These are phyloP conservation scores for Phoenicopterus ruber DNA, from an alignment of 2,113 vertebrate species.

Conservation along the genomic window DNA sequence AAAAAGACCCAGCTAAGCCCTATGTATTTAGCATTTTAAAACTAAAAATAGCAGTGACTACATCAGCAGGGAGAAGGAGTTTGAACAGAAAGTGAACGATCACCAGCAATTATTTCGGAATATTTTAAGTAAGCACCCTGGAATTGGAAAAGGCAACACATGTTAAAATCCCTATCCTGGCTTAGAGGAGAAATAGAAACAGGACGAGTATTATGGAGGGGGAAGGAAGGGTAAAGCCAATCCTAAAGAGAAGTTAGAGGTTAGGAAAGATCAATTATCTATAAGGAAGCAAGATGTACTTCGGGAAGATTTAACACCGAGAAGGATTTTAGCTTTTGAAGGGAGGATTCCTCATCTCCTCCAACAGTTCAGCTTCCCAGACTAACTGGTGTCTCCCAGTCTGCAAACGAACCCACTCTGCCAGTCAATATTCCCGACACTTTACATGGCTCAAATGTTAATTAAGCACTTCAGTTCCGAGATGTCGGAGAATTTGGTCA, in stretches of 20 bases:
- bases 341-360: neutral
- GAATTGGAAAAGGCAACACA: neutral
- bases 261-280: neutral
- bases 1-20: slow-evolving; percentile 21
- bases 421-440: neutral
- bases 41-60: slow-evolving; percentile 37
- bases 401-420: neutral
- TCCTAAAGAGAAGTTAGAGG: neutral
- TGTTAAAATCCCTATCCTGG: neutral
- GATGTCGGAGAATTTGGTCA: neutral
- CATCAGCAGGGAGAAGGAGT: neutral
- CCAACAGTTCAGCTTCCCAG: neutral
- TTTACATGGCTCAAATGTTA: neutral
- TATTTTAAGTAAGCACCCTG: neutral
- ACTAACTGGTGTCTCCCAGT: neutral
- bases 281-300: neutral
- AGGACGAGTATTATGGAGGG: neutral
- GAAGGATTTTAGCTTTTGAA: neutral
- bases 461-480: neutral
- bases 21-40: slow-evolving; percentile 14
- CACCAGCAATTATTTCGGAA: neutral
- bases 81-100: slow-evolving; percentile 1
- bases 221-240: neutral
- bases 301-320: neutral
- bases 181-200: neutral